phyloP scores from a whole-genome alignment of 1,140 invertebrate genomes.

The Myzus persicae region DNA sequence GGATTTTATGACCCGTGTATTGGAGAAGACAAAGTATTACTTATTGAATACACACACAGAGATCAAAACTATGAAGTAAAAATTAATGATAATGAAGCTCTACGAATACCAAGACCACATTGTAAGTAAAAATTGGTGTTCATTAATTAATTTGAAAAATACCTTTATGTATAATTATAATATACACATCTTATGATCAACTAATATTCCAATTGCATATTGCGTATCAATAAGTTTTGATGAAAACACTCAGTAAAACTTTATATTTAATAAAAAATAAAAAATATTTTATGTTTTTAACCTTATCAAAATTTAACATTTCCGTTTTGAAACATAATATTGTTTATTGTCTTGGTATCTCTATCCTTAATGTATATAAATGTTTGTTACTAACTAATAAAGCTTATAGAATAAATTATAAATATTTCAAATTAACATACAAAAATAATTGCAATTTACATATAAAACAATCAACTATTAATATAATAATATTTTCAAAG shows the following conservation, averaged over 20 bases:
- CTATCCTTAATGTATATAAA: too few relatives aligned
- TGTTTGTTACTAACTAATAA: too few relatives aligned
- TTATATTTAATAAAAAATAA: neutral
- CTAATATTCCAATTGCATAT: neutral
- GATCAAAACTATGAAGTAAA: slow-evolving; percentile 80
- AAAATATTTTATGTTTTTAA: too few relatives aligned
- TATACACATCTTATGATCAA: neutral
- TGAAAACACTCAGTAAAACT: neutral
- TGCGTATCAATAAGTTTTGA: neutral
- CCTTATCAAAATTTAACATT: too few relatives aligned
- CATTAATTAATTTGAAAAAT: neutral
- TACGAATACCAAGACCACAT: slow-evolving; percentile 76
- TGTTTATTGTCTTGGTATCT: too few relatives aligned
- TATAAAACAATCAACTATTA: too few relatives aligned
- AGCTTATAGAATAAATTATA: too few relatives aligned
- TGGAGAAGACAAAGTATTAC: slow-evolving; percentile 89
- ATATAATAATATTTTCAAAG: too few relatives aligned
- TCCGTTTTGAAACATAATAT: too few relatives aligned
- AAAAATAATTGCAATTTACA: too few relatives aligned
- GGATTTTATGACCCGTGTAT: slow-evolving; percentile 97
- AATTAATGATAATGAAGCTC: slow-evolving; percentile 78
- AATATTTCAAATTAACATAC: too few relatives aligned
- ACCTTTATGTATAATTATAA: neutral
- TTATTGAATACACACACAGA: slow-evolving; percentile 86
- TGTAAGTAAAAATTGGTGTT: slow-evolving; percentile 22